phyloP scores from a whole-genome alignment of 2,113 vertebrate species.

The Gymnorhina tibicen region DNA sequence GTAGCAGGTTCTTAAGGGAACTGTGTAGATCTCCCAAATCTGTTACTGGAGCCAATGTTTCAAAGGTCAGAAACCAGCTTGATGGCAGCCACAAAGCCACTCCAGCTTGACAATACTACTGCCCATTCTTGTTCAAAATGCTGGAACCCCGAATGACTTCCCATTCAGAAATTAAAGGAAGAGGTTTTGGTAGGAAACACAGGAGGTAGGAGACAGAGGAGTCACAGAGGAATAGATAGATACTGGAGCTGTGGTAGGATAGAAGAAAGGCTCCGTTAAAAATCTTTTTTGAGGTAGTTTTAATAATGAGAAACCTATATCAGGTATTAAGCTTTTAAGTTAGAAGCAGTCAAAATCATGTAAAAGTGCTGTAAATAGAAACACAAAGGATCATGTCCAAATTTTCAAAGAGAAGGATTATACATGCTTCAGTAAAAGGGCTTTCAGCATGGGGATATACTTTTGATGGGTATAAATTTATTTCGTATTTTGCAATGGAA shows the following conservation, averaged over 20 bases:
- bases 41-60: neutral
- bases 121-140: neutral
- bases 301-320: neutral
- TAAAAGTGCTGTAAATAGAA: neutral
- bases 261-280: neutral
- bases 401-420: neutral
- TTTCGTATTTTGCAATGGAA: neutral
- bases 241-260: neutral
- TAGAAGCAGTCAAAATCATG: neutral
- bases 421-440: neutral
- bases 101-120: neutral
- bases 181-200: neutral
- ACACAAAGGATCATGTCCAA: neutral
- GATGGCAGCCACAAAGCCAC: neutral
- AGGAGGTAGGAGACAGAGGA: neutral
- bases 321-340: neutral
- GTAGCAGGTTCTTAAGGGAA: neutral
- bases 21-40: neutral
- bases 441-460: neutral
- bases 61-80: constrained; percentile 11
- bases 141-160: neutral
- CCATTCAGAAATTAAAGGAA: neutral
- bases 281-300: neutral
- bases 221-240: neutral
- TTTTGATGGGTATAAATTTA: neutral